These are phyloP conservation scores for Aldabrachelys gigantea DNA, from an alignment of 2,113 vertebrate species.

Conservation along the genomic window DNA sequence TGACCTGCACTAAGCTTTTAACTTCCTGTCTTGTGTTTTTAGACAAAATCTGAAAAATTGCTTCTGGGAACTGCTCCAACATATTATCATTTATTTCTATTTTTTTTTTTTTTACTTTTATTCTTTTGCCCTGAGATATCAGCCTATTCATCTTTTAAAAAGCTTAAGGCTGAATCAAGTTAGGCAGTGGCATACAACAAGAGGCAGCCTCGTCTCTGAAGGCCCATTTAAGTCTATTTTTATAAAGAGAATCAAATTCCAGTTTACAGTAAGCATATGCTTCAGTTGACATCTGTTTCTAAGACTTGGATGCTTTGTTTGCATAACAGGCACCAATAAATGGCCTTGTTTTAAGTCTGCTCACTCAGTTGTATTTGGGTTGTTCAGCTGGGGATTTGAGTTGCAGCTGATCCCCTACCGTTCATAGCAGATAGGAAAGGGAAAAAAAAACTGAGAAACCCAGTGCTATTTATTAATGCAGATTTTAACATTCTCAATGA, in stretches of 20 bases:
- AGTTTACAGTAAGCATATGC: slow-evolving; percentile 91
- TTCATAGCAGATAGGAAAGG: slow-evolving; percentile 78
- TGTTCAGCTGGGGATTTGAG: slow-evolving; percentile 89
- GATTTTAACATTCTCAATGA: slow-evolving; percentile 82
- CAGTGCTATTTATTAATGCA: slow-evolving; percentile 82
- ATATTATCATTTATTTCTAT: slow-evolving; percentile 92
- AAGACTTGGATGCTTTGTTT: slow-evolving; percentile 86
- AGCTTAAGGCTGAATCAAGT: slow-evolving; percentile 84
- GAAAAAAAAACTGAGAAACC: slow-evolving; percentile 75
- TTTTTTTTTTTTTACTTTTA: slow-evolving; percentile 73
- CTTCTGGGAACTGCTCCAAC: slow-evolving; percentile 94
- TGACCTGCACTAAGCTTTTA: slow-evolving; percentile 86
- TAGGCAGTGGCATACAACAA: slow-evolving; percentile 80
- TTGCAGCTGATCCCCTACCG: slow-evolving; percentile 87
- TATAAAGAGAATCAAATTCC: slow-evolving; percentile 85
- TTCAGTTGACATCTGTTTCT: slow-evolving; percentile 87
- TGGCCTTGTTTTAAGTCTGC: slow-evolving; percentile 87
- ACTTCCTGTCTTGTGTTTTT: slow-evolving; percentile 87
- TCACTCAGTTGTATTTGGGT: slow-evolving; percentile 86
- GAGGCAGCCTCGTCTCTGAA: slow-evolving; percentile 82
- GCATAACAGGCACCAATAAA: slow-evolving; percentile 87
- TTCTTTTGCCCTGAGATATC: slow-evolving; percentile 87
- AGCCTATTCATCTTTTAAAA: slow-evolving; percentile 88
- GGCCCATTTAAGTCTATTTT: slow-evolving; percentile 86
- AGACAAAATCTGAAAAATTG: slow-evolving; percentile 87